Evolutionary conservation across 2,797 vertebrate species (phyloP).

Genomic region (Delichon dasypus): DNA sequence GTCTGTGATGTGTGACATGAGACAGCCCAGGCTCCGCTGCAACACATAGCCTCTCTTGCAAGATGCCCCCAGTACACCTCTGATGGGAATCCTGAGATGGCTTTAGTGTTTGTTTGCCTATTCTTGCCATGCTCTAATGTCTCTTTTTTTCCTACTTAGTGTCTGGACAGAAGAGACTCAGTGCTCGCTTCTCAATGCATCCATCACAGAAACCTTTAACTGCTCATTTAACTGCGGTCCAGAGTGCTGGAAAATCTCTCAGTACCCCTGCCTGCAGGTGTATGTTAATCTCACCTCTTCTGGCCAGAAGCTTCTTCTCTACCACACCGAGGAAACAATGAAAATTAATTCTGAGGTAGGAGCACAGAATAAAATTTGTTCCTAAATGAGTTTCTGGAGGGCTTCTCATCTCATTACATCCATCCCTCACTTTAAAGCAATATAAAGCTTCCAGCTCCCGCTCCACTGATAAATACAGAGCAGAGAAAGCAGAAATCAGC

Average conservation of each 20-base stretch:
- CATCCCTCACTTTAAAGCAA: neutral
- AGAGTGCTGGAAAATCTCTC: conserved; percentile 89
- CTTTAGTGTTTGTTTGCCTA: neutral
- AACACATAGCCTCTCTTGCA: neutral
- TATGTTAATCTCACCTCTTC: conserved; percentile 89
- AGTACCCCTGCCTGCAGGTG: conserved; percentile 93
- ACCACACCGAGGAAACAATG: conserved; percentile 89
- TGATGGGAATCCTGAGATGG: neutral
- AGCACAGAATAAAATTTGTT: neutral
- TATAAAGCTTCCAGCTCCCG: neutral
- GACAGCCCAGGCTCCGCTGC: neutral
- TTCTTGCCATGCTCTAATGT: neutral
- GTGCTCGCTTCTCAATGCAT: conserved; percentile 87
- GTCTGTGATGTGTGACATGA: neutral
- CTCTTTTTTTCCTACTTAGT: conserved; percentile 67
- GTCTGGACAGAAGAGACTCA: conserved; percentile 89
- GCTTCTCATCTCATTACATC: neutral
- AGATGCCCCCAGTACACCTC: neutral
- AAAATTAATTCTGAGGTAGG: conserved; percentile 89
- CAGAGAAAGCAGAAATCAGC: neutral
- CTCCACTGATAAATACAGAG: neutral
- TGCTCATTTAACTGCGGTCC: conserved; percentile 92
- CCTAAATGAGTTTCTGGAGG: neutral
- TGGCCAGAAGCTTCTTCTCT: conserved; percentile 84
- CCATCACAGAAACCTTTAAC: conserved; percentile 87